These are phyloP conservation scores for Sebastes vulpes DNA, from an alignment of 2,797 vertebrate genomes.

Conservation along the genomic window DNA sequence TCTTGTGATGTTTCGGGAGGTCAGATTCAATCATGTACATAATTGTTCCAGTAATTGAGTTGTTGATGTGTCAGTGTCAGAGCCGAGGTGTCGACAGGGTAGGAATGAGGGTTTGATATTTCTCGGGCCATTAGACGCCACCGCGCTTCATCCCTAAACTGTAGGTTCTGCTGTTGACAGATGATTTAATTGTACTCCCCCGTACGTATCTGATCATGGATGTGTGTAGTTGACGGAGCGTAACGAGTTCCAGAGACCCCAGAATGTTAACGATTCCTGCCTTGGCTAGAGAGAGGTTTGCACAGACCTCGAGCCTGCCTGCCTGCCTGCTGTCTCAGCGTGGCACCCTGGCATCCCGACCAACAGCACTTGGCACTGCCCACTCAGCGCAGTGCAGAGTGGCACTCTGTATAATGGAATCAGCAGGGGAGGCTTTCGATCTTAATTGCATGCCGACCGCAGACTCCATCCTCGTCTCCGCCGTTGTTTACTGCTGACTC, in stretches of 20 bases:
- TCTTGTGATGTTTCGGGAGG: constrained; percentile 40
- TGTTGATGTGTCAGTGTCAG: constrained; percentile 66
- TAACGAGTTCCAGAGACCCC: constrained; percentile 66
- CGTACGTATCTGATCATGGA: constrained; percentile 70
- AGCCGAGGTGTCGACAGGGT: constrained; percentile 48
- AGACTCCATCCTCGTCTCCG: constrained; percentile 76
- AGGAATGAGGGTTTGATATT: constrained; percentile 52
- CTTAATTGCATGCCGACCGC: constrained; percentile 85
- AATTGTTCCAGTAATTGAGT: constrained; percentile 65
- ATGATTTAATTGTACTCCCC: constrained; percentile 71
- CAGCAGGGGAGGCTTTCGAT: constrained; percentile 85
- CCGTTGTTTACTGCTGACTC: constrained; percentile 75
- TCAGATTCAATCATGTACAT: constrained; percentile 73
- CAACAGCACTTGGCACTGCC: constrained; percentile 82
- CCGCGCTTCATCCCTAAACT: constrained; percentile 55
- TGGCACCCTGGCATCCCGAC: constrained; percentile 75
- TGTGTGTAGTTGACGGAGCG: constrained; percentile 61
- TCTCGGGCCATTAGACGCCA: constrained; percentile 65
- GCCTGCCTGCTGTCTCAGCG: constrained; percentile 68
- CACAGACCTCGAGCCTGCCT: constrained; percentile 73
- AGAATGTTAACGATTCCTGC: constrained; percentile 82
- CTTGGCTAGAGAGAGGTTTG: constrained; percentile 72
- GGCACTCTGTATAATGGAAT: constrained; percentile 83
- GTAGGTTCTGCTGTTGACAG: constrained; percentile 60
- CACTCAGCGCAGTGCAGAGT: constrained; percentile 78